Conservation (phyloP, 2,797 vertebrate species). For the Spondyliosoma cantharus region DNA sequence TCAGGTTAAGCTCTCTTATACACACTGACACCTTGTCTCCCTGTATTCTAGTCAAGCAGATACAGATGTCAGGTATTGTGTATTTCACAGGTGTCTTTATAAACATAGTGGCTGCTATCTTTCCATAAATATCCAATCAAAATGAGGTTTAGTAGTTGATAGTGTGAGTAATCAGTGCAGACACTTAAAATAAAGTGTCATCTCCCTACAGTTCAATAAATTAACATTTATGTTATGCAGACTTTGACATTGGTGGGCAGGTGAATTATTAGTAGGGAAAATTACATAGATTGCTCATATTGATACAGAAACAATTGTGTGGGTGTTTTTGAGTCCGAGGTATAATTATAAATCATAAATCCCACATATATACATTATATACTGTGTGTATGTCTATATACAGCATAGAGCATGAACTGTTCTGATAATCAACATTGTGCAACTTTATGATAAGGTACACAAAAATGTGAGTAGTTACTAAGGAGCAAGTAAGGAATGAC, state of each 20-base stretch:
- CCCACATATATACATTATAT: not conserved
- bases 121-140: constrained; percentile 35
- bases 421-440: too few species aligned
- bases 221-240: constrained; percentile 1
- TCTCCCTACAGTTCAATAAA: constrained; percentile 8
- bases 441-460: too few species aligned
- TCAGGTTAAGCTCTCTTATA: constrained; percentile 2
- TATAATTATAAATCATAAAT: not conserved
- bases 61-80: constrained; percentile 12
- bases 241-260: constrained; percentile 7
- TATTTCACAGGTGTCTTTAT: constrained; percentile 14
- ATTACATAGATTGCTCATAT: not conserved
- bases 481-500: too few species aligned
- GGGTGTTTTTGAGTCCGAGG: not conserved
- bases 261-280: constrained; percentile 8
- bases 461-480: too few species aligned
- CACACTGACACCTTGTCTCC: not conserved
- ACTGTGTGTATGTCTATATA: not conserved
- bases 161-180: constrained; percentile 13
- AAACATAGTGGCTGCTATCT: not conserved
- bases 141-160: constrained; percentile 11
- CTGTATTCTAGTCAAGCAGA: constrained; percentile 21
- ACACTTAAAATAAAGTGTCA: constrained; percentile 3
- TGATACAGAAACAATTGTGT: constrained; percentile 13
- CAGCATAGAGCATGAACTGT: not conserved